Evolutionary conservation across 1,140 invertebrate genomes (phyloP), one percentile per base, ranked within the genome.

Genomic region (Drosophila asahinai): DNA sequence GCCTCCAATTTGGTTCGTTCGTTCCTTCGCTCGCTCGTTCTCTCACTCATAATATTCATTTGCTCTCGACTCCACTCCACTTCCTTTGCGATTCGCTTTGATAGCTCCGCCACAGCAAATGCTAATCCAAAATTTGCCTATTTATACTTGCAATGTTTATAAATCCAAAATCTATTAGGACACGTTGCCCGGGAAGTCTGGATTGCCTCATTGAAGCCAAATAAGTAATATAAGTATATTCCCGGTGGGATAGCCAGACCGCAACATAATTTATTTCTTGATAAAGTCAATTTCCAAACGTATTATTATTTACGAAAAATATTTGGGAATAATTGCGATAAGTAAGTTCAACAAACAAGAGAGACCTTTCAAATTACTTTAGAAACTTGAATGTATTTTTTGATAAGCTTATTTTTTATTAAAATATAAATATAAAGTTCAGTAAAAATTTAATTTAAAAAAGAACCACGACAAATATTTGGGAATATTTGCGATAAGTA

Each of bases 1-100:
- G 67, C 40, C 67, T 67, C 9, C 48, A 55, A 54, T 54, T 70
- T 36, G 47, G 45, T 63, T 40, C 17, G 15, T 33, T 64, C 17
- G 7, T 33, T 66, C 40, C 9, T 17, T 22, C 15, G n/a, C 55
- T 38, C 9, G 22, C 43, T 45, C 49, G n/a, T 52, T 52, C 19
- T 51, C 52, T 55, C 33, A 5, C n/a, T 25, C 11, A 33, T 6
- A 25, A 19, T 33, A 14, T 22, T 38, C 33, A 51, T 25, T 25
- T 49, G 12, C 36, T 38, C 17, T 15, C 14, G 17, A 33, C 9
- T 40, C 17, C 36, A 60, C 33, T 59, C 40, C 40, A 36, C 19
- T 62, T 66, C 42, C 30, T 63, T 22, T 7, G 22, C 40, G 40
- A 45, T 36, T 33, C 40, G 25, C 38, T 36, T 14, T 63, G 27